Percentiles rank a stretch among this genome's conserved stretches.
phyloP scores from a whole-genome alignment of 2,888 invertebrate species.

The Eupithecia abbreviata region DNA sequence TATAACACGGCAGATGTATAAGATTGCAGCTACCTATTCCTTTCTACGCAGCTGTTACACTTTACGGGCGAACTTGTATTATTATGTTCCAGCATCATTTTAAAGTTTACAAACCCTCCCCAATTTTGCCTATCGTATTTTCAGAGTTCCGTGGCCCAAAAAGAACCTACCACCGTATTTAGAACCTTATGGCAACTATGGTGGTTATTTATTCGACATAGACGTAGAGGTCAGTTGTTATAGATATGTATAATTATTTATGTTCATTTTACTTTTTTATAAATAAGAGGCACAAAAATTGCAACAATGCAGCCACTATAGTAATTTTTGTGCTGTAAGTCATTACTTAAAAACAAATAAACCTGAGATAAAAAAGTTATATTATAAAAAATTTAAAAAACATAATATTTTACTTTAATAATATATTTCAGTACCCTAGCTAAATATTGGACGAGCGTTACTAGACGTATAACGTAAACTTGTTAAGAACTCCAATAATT shows the following conservation, averaged over 20 bases:
- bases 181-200: background rate
- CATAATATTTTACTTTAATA: background rate
- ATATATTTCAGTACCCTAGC: background rate
- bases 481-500: background rate
- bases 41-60: constrained; percentile 77
- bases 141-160: background rate
- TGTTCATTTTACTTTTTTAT: background rate
- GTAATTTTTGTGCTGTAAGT: too few relatives aligned
- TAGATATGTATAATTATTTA: background rate
- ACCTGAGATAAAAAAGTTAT: background rate
- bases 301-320: background rate
- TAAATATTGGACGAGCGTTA: background rate
- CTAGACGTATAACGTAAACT: constrained; percentile 1
- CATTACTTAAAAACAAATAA: background rate
- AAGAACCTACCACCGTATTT: background rate
- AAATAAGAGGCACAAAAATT: background rate
- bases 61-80: constrained; percentile 77
- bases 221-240: background rate
- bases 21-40: constrained; percentile 59
- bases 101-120: constrained; percentile 63
- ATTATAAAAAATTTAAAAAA: background rate
- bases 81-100: constrained; percentile 73
- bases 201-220: background rate
- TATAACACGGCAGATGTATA: constrained; percentile 6
- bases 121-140: constrained; percentile 50